Evolutionary conservation across 30 jellyfish, hydroid and myxozoan species (phyloP), one percentile per base, ranked within the genome.

Genomic region (Phacellophora camtschatica): DNA sequence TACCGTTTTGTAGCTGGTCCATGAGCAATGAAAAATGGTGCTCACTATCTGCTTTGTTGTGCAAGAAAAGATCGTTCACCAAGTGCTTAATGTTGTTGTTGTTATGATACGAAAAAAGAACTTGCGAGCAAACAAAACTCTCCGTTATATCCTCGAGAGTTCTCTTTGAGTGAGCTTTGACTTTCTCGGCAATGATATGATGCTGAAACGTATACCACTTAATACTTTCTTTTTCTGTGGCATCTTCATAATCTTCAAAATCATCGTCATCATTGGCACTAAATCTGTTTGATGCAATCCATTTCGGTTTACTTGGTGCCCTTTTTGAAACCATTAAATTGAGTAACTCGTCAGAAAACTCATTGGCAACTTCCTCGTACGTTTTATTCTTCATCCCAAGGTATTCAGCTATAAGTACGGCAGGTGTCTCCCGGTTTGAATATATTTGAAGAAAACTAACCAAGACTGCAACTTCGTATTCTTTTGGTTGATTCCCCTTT

Each of bases 391-490:
- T 64, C 76, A 43, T 79, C 45, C 15, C 43, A 32, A 64, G 16
- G 33, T 79, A 64, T 45, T 65, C 50, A 3, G 82, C 66, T 4
- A 79, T 53, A 5, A 79, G 67, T 16, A 70, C n/a, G 2, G 90
- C 90, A 39, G 90, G 90, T 35, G 90, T 79, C 22, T 55, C 81
- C 36, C 77, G 3, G 61, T 33, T 48, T 10, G 90, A 50, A 28
- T 79, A 63, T 32, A 49, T 20, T 55, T 79, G 90, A 53, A 79
- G 31, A 48, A 79, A 79, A 11, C 73, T 70, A 3, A 79, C 90
- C 50, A 79, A 16, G 25, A 79, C 37, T 4, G 90, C 90, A 12
- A 64, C 76, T 45, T 79, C 90, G 49, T 79, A 79, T 13, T 79
- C 83, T 30, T 2, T 32, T 29, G 90, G 65, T 7, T 25, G 20